Conservation (phyloP, 2,888 invertebrate species). For the Gymnocheta viridis region DNA sequence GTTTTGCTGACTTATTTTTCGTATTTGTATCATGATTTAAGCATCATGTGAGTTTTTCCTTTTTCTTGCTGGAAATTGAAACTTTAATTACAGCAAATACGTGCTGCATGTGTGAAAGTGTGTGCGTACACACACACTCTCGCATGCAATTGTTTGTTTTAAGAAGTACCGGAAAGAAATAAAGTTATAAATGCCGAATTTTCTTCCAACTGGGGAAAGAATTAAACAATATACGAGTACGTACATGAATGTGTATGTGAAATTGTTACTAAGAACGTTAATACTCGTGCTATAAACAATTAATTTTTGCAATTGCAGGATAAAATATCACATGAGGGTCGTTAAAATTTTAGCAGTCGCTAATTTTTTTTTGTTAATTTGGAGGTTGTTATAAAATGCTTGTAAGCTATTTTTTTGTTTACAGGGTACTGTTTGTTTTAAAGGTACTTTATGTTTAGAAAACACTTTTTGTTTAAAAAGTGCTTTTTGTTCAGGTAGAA, state of each 20-base stretch:
- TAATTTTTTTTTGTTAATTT: neutral
- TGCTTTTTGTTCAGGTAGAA: too few relatives aligned
- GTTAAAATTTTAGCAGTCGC: neutral
- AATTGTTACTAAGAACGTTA: conserved; percentile 14
- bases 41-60: conserved; percentile 37
- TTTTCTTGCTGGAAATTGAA: conserved; percentile 62
- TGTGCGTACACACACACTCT: neutral
- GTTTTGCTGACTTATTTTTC: conserved; percentile 17
- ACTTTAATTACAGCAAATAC: conserved; percentile 67
- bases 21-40: conserved; percentile 45
- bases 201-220: neutral
- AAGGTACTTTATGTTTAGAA: too few relatives aligned
- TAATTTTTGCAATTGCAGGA: neutral
- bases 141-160: conserved; percentile 29
- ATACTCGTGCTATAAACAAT: conserved; percentile 5
- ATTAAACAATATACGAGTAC: too few relatives aligned
- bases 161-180: conserved; percentile 48
- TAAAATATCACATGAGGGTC: neutral
- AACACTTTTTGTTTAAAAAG: too few relatives aligned
- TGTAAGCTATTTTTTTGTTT: too few relatives aligned
- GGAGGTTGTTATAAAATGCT: too few relatives aligned
- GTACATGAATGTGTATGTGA: too few relatives aligned
- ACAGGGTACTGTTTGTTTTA: too few relatives aligned
- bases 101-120: conserved; percentile 26
- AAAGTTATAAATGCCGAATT: conserved; percentile 29